phyloP scores from a whole-genome alignment of 1,140 invertebrate species.

The Sycophila sp. region DNA sequence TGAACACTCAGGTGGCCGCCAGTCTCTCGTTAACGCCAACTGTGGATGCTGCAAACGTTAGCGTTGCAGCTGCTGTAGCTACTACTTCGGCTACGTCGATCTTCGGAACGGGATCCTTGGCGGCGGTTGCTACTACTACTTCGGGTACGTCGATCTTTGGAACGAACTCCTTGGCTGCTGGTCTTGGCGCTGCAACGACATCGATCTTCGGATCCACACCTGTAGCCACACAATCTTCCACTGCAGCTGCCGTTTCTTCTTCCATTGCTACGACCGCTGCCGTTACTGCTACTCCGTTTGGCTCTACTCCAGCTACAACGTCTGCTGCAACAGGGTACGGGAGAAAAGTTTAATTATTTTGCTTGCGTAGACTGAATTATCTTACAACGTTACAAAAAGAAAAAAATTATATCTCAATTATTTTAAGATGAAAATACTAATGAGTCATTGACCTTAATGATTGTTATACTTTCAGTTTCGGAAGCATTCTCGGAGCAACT shows the following conservation, averaged over 20 bases:
- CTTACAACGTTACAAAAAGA: no score
- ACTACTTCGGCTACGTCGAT: background rate
- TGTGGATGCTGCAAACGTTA: no score
- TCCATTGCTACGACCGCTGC: background rate
- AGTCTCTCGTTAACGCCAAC: no score
- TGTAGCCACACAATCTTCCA: background rate
- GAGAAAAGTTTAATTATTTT: background rate
- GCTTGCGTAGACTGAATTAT: no score
- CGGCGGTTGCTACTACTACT: background rate
- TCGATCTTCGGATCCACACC: background rate
- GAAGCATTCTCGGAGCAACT: slow-evolving; percentile 33
- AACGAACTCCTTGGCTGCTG: background rate
- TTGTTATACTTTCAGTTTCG: background rate
- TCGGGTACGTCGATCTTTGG: background rate
- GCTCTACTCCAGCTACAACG: background rate
- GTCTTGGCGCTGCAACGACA: background rate
- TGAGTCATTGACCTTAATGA: background rate
- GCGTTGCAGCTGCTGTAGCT: background rate
- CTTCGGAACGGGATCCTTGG: background rate
- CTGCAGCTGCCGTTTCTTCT: no score
- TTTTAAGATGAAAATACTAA: no score
- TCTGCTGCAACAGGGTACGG: background rate
- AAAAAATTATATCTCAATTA: no score
- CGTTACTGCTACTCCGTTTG: background rate
- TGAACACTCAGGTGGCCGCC: background rate